A percentile compares a stretch with the other conserved stretches of the same genome.
Conservation (phyloP, 2,888 invertebrate genomes). For the Apodemia mormo region DNA sequence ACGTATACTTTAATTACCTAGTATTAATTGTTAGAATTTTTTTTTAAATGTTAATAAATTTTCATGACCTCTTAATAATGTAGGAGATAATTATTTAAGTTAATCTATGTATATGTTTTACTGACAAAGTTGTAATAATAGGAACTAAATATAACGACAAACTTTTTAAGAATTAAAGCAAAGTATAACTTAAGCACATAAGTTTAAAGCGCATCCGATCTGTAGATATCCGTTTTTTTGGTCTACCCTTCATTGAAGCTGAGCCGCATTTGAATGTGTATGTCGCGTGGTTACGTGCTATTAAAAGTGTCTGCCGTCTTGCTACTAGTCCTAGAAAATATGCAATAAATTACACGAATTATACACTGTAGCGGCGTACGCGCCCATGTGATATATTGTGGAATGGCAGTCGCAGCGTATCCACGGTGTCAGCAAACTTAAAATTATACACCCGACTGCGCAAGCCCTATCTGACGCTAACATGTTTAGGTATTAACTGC, state of each 20-base stretch:
- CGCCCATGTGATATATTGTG: conserved; percentile 76
- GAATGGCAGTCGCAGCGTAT: conserved; percentile 57
- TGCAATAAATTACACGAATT: conserved; percentile 79
- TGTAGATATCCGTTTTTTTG: neutral
- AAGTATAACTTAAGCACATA: neutral
- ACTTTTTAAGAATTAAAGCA: neutral
- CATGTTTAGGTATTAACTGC: conserved; percentile 24
- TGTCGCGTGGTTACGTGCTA: conserved; percentile 78
- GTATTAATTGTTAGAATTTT: too few species aligned
- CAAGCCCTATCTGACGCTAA: conserved; percentile 32
- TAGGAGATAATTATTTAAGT: neutral
- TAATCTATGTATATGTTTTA: neutral
- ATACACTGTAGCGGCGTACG: conserved; percentile 66
- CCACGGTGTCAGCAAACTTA: conserved; percentile 68
- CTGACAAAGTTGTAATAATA: neutral
- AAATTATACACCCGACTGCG: conserved; percentile 71
- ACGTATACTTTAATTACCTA: too few species aligned
- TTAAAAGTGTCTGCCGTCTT: conserved; percentile 53
- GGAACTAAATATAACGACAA: neutral
- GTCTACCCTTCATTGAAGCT: neutral
- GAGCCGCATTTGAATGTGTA: conserved; percentile 48
- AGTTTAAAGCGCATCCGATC: neutral
- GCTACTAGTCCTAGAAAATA: conserved; percentile 65
- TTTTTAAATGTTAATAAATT: too few species aligned
- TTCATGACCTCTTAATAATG: too few species aligned